Conservation (phyloP, 1,140 invertebrate genomes). For the Bombus polaris region DNA sequence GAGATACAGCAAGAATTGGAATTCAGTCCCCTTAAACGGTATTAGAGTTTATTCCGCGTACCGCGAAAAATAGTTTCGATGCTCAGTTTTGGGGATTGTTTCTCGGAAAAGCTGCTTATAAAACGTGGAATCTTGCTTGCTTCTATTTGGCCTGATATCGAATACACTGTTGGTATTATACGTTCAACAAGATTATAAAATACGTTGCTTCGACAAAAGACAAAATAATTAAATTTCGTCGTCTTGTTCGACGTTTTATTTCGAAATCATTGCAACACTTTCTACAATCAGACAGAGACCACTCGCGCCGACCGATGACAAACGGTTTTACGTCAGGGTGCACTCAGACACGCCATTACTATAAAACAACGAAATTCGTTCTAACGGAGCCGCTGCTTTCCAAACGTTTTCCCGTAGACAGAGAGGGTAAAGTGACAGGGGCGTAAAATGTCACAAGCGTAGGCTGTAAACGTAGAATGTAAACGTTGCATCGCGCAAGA, state of each 20-base stretch:
- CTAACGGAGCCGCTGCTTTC: conserved; percentile 3
- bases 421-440: conserved; percentile 21
- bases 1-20: neutral
- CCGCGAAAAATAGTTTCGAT: neutral
- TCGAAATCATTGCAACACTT: too few species aligned
- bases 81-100: neutral
- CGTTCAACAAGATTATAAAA: neutral
- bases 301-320: neutral
- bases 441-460: conserved; percentile 39
- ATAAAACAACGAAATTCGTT: conserved; percentile 32
- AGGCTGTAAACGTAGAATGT: conserved; percentile 28
- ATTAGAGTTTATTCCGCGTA: neutral
- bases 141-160: neutral
- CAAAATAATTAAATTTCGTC: neutral
- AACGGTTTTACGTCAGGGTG: conserved; percentile 1
- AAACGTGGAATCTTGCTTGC: neutral
- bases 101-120: neutral
- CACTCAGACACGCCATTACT: conserved; percentile 16
- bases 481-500: conserved; percentile 22
- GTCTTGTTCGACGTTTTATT: neutral
- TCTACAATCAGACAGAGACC: neutral
- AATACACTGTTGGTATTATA: neutral
- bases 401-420: conserved; percentile 16
- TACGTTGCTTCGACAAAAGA: neutral
- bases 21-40: neutral